A percentile compares a stretch with the other conserved stretches of the same genome.
Evolutionary conservation across 2,888 invertebrate species (phyloP).

Genomic region (Mesoligia furuncula): DNA sequence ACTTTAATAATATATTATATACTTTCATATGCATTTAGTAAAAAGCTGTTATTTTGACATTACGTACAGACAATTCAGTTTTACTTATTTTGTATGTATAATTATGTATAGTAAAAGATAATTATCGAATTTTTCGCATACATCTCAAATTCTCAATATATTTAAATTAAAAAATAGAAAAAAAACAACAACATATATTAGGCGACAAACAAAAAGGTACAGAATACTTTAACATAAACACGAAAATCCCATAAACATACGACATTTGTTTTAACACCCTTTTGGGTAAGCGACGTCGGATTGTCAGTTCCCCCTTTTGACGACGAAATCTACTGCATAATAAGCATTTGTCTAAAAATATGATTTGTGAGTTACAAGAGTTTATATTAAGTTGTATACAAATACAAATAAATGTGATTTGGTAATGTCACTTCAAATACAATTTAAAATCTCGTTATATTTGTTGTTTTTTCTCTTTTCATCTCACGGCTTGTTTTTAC

Average conservation of each 20-base stretch:
- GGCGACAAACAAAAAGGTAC: conserved; percentile 72
- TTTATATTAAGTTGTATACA: conserved; percentile 31
- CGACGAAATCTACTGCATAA: conserved; percentile 75
- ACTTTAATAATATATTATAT: too few species aligned
- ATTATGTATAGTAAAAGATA: too few species aligned
- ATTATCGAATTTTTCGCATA: not conserved
- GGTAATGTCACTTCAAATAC: not conserved
- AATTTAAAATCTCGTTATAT: not conserved
- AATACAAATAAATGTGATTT: conserved; percentile 23
- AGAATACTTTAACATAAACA: conserved; percentile 87
- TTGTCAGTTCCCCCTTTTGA: conserved; percentile 79
- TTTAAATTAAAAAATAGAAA: conserved; percentile 52
- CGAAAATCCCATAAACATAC: conserved; percentile 88
- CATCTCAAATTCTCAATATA: not conserved
- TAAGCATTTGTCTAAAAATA: conserved; percentile 70
- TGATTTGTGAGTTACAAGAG: conserved; percentile 47
- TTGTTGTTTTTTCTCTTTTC: not conserved
- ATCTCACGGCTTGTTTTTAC: not conserved
- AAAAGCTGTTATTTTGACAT: too few species aligned
- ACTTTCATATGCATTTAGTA: too few species aligned
- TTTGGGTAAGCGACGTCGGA: conserved; percentile 76
- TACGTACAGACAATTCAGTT: too few species aligned
- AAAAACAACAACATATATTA: conserved; percentile 53
- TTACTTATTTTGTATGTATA: too few species aligned
- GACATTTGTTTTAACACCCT: conserved; percentile 88